phyloP scores from a whole-genome alignment of 2,113 vertebrate species.

The Danionella cerebrum region DNA sequence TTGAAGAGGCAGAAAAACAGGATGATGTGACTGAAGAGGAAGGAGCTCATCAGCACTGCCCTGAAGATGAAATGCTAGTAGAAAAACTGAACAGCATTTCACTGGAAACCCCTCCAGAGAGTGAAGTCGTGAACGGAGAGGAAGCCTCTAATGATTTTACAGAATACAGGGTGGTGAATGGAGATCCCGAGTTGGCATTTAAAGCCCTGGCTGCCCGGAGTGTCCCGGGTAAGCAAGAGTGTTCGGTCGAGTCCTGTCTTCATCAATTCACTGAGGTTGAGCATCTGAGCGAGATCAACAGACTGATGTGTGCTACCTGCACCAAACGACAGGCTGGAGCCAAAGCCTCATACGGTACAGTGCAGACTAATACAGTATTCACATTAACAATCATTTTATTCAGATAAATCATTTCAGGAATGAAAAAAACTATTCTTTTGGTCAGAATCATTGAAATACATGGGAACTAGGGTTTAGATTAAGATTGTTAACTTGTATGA shows the following conservation, averaged over 20 bases:
- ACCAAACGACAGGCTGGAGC: constrained; percentile 56
- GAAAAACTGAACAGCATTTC: constrained; percentile 62
- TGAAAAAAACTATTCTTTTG: too few relatives aligned
- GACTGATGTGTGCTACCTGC: constrained; percentile 84
- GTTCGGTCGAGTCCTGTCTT: constrained; percentile 79
- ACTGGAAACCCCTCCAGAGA: constrained; percentile 55
- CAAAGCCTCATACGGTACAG: constrained; percentile 42
- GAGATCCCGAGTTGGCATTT: constrained; percentile 82
- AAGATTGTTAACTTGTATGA: too few relatives aligned
- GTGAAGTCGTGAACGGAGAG: constrained; percentile 47
- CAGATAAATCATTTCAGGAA: too few relatives aligned
- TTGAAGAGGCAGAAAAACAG: constrained; percentile 32
- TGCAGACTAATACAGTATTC: background rate
- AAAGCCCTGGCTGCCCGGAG: constrained; percentile 70
- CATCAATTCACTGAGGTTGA: constrained; percentile 89
- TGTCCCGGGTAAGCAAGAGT: constrained; percentile 65
- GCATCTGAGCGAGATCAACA: constrained; percentile 80
- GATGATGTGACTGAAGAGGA: constrained; percentile 15
- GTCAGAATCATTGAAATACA: too few relatives aligned
- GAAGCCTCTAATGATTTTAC: constrained; percentile 36
- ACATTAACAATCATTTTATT: background rate
- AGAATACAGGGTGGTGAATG: constrained; percentile 65
- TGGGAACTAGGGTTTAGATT: too few relatives aligned
- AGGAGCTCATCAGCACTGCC: background rate
- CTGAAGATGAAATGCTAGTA: constrained; percentile 46